Base-by-base conservation (phyloP, 2,797 vertebrate genomes). In the Acanthornis magna region DNA sequence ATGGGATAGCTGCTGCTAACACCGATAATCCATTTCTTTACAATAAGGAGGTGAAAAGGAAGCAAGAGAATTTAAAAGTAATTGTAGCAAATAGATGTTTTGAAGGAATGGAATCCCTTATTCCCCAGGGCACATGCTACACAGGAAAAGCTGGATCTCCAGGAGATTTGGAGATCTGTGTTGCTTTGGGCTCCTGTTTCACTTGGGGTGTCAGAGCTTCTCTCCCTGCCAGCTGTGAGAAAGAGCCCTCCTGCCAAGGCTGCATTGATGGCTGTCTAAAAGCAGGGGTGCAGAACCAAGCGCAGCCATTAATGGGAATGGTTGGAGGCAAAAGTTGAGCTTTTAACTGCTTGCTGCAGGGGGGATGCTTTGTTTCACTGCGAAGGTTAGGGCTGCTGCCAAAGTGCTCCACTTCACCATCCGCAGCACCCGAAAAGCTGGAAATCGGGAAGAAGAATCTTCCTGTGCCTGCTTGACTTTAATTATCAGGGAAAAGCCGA, bases 341-440 rank as follows among this genome's bases (percentile, higher is more conserved):
- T 88, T 82, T 60, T 36, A 79, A 42, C 60, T 63, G 72, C 68
- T 83, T 45, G 68, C 55, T 70, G 61, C 47, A 27, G 55, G 20
- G 45, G 29, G 20, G 13, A 25, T 21, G 51, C 14, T 62, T n/a
- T 34, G 48, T 58, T 92, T 23, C 3, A 4, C 50, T 57, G 32
- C 42, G 38, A 19, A 71, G 54, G 47, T 38, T 14, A 23, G 73
- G 14, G 51, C 57, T 66, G 84, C 65, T 43, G 65, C 40, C 26
- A 62, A 47, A 57, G 22, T 0, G 0, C 11, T 43, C 8, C 11
- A 2, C 61, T 53, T 19, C 12, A 1, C 40, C 36, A 10, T 5
- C 50, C 7, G 0, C 73, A 40, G 26, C 13, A 11, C 1, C n/a
- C 3, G 1, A 34, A 76, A 66, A 50, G 16, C 21, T 85, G 36